Base-by-base conservation (phyloP, 2,113 vertebrate genomes). In the Xiphophorus couchianus region DNA sequence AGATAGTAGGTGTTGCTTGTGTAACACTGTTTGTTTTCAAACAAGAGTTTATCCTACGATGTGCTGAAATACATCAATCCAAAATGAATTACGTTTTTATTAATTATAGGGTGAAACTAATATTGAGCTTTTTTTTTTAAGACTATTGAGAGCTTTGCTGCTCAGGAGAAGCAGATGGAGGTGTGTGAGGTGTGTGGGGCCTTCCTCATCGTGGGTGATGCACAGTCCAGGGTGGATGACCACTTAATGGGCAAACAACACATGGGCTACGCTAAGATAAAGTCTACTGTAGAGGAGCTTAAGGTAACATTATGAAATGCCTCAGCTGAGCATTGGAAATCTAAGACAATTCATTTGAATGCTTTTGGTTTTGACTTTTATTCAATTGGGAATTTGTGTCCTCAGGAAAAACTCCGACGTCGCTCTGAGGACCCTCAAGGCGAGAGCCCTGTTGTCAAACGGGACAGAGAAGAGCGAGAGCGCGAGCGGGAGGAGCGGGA, bases 181-280 rank as follows among this genome's bases (percentile, higher is more conserved):
- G 98, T 99, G 82, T 99, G 98, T 86, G 98, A 99, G 93, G 98
- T 99, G 48, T 99, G 98, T 81, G 98, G 98, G 80, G 98, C 98
- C 68, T 99, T 99, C 91, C 95, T 99, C 88, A 99, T 99, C 60
- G 98, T 99, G 65, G 98, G 98, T 64, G 98, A 99, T 68, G 97
- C 98, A 60, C 98, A 99, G 89, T 99, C 98, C 80, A 91, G 98
- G 60, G 98, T 99, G 86, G 98, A 99, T 44, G 98, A 99, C 89
- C 98, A 99, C 88, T 94, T 99, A 89, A 99, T 99, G 98, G 98
- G 98, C 84, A 99, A 99, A 82, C 98, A 99, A 79, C 98, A 99
- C 92, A 99, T 99, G 98, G 98, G 98, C 81, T 99, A 99, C 48
- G 98, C 98, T 88, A 99, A 99, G 94, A 99, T 99, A 90, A 99